Conservation (phyloP, 2,888 invertebrate genomes). For the Sipha maydis region DNA sequence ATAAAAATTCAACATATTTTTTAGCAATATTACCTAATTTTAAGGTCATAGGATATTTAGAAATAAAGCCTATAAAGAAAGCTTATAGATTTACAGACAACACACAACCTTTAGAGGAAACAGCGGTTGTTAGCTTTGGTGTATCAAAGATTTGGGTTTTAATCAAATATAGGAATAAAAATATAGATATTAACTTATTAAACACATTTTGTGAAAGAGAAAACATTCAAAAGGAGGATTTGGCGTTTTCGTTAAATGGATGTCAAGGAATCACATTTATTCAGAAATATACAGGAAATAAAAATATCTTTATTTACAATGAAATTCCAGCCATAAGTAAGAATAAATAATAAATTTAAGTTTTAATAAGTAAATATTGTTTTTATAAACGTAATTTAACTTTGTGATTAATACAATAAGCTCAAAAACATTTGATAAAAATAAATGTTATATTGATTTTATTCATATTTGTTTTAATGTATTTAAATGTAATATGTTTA, state of each 20-base stretch:
- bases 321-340: neutral
- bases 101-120: neutral
- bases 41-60: conserved; percentile 50
- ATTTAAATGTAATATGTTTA: too few species aligned
- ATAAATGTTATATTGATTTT: too few species aligned
- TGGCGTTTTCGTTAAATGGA: conserved; percentile 34
- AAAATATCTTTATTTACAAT: conserved; percentile 30
- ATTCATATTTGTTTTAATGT: too few species aligned
- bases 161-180: conserved; percentile 47
- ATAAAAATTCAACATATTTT: conserved; percentile 21
- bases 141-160: conserved; percentile 41
- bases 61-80: conserved; percentile 12
- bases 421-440: too few species aligned
- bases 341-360: neutral
- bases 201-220: conserved; percentile 31
- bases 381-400: too few species aligned
- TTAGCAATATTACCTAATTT: conserved; percentile 40
- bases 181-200: conserved; percentile 33
- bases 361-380: neutral
- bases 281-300: conserved; percentile 34
- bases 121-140: conserved; percentile 14
- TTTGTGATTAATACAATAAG: too few species aligned
- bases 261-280: conserved; percentile 29
- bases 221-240: conserved; percentile 30
- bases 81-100: neutral